These are phyloP conservation scores for Trialeurodes vaporariorum DNA, from an alignment of 1,140 invertebrate genomes.

Conservation along the genomic window DNA sequence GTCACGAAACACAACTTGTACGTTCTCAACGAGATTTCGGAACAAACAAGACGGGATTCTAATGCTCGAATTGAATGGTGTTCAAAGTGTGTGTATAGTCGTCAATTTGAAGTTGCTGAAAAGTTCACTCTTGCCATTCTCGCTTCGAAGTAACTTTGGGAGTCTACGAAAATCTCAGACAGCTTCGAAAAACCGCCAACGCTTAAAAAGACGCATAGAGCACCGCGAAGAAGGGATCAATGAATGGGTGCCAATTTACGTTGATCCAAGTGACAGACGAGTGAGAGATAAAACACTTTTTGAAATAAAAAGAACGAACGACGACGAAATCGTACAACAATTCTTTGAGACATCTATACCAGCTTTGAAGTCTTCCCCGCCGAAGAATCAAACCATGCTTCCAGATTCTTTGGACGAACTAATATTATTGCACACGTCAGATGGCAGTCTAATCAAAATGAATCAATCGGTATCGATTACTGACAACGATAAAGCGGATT, in stretches of 20 bases:
- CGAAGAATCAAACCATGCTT: neutral
- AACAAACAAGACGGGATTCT: neutral
- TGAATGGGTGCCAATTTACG: neutral
- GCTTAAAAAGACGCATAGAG: too few relatives aligned
- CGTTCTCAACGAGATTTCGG: neutral
- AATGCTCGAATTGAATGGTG: neutral
- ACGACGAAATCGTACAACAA: neutral
- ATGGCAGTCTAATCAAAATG: too few relatives aligned
- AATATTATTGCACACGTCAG: neutral
- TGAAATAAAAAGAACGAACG: neutral
- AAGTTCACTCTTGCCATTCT: too few relatives aligned
- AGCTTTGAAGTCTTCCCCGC: neutral
- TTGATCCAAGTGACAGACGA: neutral
- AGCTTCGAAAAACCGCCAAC: too few relatives aligned
- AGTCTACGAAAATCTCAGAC: too few relatives aligned
- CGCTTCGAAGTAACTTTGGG: too few relatives aligned
- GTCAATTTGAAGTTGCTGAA: neutral
- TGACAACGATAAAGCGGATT: too few relatives aligned
- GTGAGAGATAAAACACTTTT: neutral
- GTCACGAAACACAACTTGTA: neutral
- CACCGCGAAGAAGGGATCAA: too few relatives aligned
- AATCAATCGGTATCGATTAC: too few relatives aligned
- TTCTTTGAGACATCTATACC: neutral
- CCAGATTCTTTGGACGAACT: neutral
- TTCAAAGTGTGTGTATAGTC: neutral